These are phyloP conservation scores for Piezodorus guildinii DNA, from an alignment of 1,140 invertebrate genomes.

Conservation along the genomic window DNA sequence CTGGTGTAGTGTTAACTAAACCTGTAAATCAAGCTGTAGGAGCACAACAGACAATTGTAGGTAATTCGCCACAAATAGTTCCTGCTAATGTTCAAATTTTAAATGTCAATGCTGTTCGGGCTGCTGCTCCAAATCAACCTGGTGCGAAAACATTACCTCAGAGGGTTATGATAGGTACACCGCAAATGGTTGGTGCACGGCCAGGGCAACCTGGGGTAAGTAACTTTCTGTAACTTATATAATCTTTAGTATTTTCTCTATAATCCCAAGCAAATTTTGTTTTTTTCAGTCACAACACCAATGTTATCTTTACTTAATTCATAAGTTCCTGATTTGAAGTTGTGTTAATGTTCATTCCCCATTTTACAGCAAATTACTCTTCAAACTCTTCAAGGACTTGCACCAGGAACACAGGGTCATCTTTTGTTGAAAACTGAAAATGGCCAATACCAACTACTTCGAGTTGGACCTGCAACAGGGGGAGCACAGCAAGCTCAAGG, in stretches of 20 bases:
- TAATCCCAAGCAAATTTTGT: too few relatives aligned
- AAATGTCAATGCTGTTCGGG: slow-evolving; percentile 60
- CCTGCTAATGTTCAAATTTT: slow-evolving; percentile 73
- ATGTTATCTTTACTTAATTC: too few relatives aligned
- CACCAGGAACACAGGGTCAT: slow-evolving; percentile 70
- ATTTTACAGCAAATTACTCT: slow-evolving; percentile 59
- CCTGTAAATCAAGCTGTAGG: slow-evolving; percentile 40
- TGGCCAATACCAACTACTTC: slow-evolving; percentile 82
- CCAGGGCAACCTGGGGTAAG: slow-evolving; percentile 68
- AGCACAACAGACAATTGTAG: slow-evolving; percentile 42
- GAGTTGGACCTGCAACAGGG: slow-evolving; percentile 58
- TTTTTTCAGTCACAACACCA: too few relatives aligned
- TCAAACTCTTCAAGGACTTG: slow-evolving; percentile 68
- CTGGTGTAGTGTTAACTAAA: slow-evolving; percentile 41
- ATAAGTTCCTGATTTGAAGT: too few relatives aligned
- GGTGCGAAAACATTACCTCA: slow-evolving; percentile 61
- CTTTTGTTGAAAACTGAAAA: slow-evolving; percentile 88
- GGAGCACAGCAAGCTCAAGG: slow-evolving; percentile 32
- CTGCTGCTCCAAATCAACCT: slow-evolving; percentile 50
- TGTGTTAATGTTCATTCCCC: slow-evolving; percentile 14
- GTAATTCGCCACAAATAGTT: slow-evolving; percentile 45
- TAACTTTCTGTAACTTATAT: slow-evolving; percentile 25
- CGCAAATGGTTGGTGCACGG: slow-evolving; percentile 66
- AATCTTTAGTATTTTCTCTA: too few relatives aligned
- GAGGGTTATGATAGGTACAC: slow-evolving; percentile 61